Conservation (phyloP, 2,888 invertebrate species). For the Netelia inedita region DNA sequence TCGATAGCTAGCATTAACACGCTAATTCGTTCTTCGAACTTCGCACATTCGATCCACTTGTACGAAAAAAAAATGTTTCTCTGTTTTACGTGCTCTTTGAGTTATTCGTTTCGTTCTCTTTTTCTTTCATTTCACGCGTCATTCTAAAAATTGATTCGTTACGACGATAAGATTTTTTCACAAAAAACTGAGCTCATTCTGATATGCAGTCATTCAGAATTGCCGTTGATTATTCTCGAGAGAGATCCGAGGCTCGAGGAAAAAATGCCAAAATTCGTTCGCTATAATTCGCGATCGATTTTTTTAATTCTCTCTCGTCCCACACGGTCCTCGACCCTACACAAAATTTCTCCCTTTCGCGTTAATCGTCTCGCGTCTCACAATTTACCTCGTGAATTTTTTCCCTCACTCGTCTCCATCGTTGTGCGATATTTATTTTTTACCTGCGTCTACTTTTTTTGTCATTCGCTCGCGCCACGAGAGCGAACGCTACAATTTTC, state of each 20-base stretch:
- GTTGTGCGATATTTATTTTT: background rate
- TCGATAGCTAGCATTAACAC: background rate
- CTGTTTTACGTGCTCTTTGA: constrained; percentile 16
- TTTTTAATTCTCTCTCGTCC: constrained; percentile 15
- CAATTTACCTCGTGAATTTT: constrained; percentile 19
- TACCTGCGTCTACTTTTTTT: background rate
- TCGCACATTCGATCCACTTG: constrained; percentile 26
- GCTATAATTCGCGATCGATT: constrained; percentile 7
- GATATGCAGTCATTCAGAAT: constrained; percentile 67
- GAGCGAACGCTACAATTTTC: constrained; percentile 15
- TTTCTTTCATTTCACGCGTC: constrained; percentile 18
- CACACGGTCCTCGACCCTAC: background rate
- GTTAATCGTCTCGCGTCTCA: constrained; percentile 38
- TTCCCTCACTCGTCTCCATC: background rate
- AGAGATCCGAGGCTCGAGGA: background rate
- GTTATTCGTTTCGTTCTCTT: constrained; percentile 7
- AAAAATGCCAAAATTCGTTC: constrained; percentile 4
- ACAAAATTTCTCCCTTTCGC: constrained; percentile 13
- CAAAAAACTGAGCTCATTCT: constrained; percentile 63
- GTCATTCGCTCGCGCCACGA: background rate
- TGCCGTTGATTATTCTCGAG: constrained; percentile 28
- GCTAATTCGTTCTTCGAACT: constrained; percentile 43
- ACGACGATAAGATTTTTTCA: constrained; percentile 41
- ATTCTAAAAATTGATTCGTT: constrained; percentile 19
- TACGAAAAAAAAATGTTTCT: constrained; percentile 35